Conservation (phyloP, 2,888 invertebrate genomes). For the Drosophila gaucha region DNA sequence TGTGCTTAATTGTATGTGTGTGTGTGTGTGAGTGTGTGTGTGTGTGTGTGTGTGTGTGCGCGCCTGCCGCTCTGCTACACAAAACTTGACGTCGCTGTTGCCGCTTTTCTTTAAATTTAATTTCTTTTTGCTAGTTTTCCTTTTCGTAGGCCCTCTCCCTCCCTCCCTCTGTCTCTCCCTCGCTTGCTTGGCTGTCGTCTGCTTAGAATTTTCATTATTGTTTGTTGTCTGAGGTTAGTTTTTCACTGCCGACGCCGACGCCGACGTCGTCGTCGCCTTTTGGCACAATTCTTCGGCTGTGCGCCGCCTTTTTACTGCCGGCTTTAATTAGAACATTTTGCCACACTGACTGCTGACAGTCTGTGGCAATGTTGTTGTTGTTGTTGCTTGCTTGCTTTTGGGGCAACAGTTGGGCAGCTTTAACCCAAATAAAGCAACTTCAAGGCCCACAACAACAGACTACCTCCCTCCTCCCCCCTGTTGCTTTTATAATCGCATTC, state of each 20-base stretch:
- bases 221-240: constrained; percentile 81
- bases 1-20: constrained; percentile 17
- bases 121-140: constrained; percentile 77
- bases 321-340: constrained; percentile 77
- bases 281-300: constrained; percentile 70
- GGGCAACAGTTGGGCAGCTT: constrained; percentile 76
- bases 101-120: constrained; percentile 74
- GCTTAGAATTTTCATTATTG: constrained; percentile 78
- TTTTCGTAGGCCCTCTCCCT: constrained; percentile 9
- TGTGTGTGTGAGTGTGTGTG: constrained; percentile 27
- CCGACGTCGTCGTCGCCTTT: constrained; percentile 39
- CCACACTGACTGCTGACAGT: constrained; percentile 53
- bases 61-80: constrained; percentile 56
- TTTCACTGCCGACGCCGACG: constrained; percentile 67
- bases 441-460: constrained; percentile 24
- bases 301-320: constrained; percentile 72
- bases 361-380: constrained; percentile 27
- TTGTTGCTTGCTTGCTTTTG: constrained; percentile 14
- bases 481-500: constrained; percentile 50
- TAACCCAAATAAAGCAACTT: constrained; percentile 52
- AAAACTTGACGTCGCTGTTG: constrained; percentile 46
- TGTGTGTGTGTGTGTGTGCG: constrained; percentile 26
- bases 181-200: constrained; percentile 26
- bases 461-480: not conserved
- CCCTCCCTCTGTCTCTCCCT: constrained; percentile 3